phyloP scores from a whole-genome alignment of 2,797 vertebrate species.

The Gallinago nigripennis region DNA sequence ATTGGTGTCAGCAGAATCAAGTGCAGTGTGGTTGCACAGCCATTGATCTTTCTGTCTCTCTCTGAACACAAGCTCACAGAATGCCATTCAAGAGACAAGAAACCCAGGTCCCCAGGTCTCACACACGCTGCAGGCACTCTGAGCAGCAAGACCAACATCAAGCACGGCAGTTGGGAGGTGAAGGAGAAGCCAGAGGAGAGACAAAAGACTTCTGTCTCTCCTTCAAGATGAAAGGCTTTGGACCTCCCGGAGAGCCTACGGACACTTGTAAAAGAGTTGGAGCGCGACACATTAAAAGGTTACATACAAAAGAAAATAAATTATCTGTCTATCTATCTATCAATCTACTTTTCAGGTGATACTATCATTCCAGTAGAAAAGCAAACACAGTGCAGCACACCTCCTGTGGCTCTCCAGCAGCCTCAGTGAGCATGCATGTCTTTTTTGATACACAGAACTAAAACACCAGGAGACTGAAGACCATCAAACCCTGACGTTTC shows the following conservation, averaged over 20 bases:
- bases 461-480: not conserved
- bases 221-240: not conserved
- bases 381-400: not conserved
- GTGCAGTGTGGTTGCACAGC: not conserved
- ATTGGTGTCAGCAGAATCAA: slow-evolving; percentile 60
- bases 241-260: not conserved
- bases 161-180: not conserved
- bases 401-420: not conserved
- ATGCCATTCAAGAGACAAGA: slow-evolving; percentile 28
- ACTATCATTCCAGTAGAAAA: not conserved
- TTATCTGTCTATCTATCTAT: not conserved
- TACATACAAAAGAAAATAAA: not conserved
- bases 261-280: not conserved
- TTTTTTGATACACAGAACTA: not conserved
- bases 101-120: not conserved
- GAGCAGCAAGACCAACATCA: not conserved
- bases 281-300: not conserved
- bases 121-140: not conserved
- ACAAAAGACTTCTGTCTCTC: not conserved
- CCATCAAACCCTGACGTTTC: not conserved
- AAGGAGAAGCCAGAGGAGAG: not conserved
- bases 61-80: slow-evolving; percentile 19
- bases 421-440: not conserved
- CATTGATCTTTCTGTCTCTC: slow-evolving; percentile 40
- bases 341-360: not conserved